Base-by-base conservation (phyloP, 2,797 vertebrate species). In the Acrossocheilus fasciatus region DNA sequence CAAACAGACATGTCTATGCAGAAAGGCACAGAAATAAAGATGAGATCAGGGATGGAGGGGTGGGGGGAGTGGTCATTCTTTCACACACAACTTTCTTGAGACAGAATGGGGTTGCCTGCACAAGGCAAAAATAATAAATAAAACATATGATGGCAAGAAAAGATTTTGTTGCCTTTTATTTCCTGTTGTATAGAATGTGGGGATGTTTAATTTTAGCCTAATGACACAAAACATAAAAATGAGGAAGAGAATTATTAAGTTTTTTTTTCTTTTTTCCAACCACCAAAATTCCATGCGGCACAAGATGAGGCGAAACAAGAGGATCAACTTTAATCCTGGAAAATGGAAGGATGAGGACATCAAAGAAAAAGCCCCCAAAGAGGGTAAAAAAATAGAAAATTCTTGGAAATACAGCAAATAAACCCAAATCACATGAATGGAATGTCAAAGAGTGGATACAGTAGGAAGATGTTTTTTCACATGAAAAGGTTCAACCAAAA, bases 281-380 rank as follows among this genome's bases (percentile, higher is more conserved):
- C 96, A 98, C 97, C 97, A 98, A 99, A 99, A 97, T 96, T 96
- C 97, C 98, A 99, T 98, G 98, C 97, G 97, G 97, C 96, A 97
- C 97, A 97, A 97, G 96, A 98, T 98, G 97, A 97, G 95, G 96
- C 95, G 79, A 92, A 95, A 94, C 92, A 91, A 91, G 92, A 94
- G 94, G 94, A 93, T 92, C 91, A 91, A 91, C 91, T 93, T 93
- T 95, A 74, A 93, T 95, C 95, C 95, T 95, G 95, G 94, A 92
- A 89, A 93, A 94, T 94, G 94, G 94, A 92, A 94, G 95, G 93
- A 95, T 96, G 94, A 95, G 76, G 91, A 92, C 85, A 90, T 87
- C 91, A 93, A 93, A 91, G 73, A 74, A 89, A 89, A 88, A 81
- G 90, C 91, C 93, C 90, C 91, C 91, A 90, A 43, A 57, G 93